Base-by-base conservation (phyloP, 2,888 invertebrate species). In the Temnothorax ravouxi region DNA sequence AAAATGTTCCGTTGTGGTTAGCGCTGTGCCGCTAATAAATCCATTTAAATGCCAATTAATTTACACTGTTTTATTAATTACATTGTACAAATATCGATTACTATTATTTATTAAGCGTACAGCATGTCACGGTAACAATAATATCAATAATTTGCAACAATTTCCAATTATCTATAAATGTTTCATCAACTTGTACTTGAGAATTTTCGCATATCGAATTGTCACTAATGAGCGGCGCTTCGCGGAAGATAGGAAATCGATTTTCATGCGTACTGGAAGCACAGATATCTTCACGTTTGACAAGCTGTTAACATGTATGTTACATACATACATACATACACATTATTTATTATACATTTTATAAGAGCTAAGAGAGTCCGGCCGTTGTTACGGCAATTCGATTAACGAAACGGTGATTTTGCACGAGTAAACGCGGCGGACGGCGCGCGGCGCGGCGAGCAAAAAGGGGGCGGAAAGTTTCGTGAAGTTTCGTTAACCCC, bases 391-490 rank as follows among this genome's bases (percentile, higher is more conserved):
- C 34, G 13, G 4, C 72, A 50, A 80, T 80, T 80, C 72, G 79
- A 72, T 80, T 80, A 80, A 72, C 34, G 38, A 80, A 80, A 80
- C 59, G 38, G 59, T 61, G 72, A 80, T 80, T 80, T 80, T 80
- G 79, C 79, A 72, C 59, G 25, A 61, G 72, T 47, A 72, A 59
- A 59, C 34, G 69, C 71, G 56, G 44, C 52, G 44, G 11, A 54
- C 44, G 44, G 29, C 29, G 29, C 29, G 25, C 25, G 25, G 25
- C 29, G 29, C 29, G 29, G 29, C 38, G 59, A 18, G 72, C 59
- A 59, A 72, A 72, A 80, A 80, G 38, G 18, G 50, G 25, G 52
- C 25, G 59, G 72, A 72, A 80, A 80, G 79, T 80, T 80, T 59
- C 18, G 59, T 47, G 18, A 59, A 80, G 79, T 80, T 80, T 44